Percentiles rank a stretch among this genome's conserved stretches.
Conservation (phyloP, 2,113 vertebrate genomes). For the Apaloderma vittatum region DNA sequence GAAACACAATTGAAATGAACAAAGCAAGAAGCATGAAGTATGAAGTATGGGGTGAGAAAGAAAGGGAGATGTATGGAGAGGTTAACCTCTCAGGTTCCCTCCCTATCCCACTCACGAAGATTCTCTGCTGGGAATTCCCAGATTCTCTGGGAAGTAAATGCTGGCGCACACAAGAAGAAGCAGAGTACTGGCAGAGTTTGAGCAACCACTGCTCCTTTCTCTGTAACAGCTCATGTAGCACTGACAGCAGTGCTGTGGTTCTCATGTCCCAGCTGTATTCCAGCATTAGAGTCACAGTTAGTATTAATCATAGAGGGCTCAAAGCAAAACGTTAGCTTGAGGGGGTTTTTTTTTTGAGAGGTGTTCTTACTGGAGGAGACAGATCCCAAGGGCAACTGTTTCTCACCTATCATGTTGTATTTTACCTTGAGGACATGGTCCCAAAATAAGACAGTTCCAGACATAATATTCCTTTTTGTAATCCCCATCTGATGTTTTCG, state of each 20-base stretch:
- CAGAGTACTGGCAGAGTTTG: not conserved
- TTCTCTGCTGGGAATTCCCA: not conserved
- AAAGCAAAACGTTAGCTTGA: not conserved
- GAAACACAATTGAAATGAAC: not conserved
- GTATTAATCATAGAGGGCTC: not conserved
- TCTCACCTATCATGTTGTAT: accelerated
- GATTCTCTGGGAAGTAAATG: not conserved
- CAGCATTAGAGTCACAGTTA: not conserved
- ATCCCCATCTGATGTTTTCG: not conserved
- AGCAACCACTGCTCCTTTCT: slow-evolving; percentile 5
- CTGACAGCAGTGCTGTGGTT: slow-evolving; percentile 49
- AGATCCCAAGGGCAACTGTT: not conserved
- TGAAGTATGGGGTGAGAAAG: not conserved
- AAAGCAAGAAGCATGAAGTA: not conserved
- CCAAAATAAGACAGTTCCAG: not conserved
- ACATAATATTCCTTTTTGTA: not conserved
- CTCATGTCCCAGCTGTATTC: slow-evolving; percentile 55
- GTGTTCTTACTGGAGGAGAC: not conserved
- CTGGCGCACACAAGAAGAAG: not conserved
- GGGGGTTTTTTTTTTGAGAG: not conserved
- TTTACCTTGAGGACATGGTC: not conserved
- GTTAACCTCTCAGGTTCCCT: not conserved
- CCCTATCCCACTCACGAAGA: not conserved
- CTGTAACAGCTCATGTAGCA: slow-evolving; percentile 37
- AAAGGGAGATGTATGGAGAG: not conserved